Evolutionary conservation across 2,888 invertebrate species (phyloP).

Genomic region (Opisthograptis luteolata): DNA sequence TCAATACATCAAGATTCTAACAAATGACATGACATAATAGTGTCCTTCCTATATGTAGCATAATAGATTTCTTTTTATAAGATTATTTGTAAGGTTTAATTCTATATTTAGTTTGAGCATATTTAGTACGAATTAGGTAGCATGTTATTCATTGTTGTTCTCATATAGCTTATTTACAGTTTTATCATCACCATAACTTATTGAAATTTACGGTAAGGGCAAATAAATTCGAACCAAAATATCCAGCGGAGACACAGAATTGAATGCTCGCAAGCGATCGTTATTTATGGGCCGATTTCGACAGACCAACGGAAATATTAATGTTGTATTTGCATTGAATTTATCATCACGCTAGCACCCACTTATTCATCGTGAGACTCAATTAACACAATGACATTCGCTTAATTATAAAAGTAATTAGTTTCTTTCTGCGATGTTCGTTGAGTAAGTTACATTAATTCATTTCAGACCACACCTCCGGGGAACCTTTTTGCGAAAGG

Average conservation of each 20-base stretch:
- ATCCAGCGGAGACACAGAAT: conserved; percentile 29
- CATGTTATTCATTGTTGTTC: background rate
- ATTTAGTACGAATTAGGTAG: too few relatives aligned
- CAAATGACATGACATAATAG: too few relatives aligned
- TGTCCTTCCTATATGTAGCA: too few relatives aligned
- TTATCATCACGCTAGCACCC: conserved; percentile 67
- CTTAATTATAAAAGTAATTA: conserved; percentile 69
- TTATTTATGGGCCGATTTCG: conserved; percentile 42
- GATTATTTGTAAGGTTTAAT: too few relatives aligned
- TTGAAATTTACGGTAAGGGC: conserved; percentile 1
- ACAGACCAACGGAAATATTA: conserved; percentile 29
- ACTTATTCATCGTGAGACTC: conserved; percentile 60
- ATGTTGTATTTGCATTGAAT: conserved; percentile 63
- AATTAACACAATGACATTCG: conserved; percentile 64
- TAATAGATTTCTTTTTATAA: too few relatives aligned
- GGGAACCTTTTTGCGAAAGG: conserved; percentile 22
- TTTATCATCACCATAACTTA: background rate
- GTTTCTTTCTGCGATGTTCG: conserved; percentile 52
- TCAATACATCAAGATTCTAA: too few relatives aligned
- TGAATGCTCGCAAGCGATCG: conserved; percentile 28
- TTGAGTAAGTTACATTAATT: conserved; percentile 34
- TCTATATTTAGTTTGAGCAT: too few relatives aligned
- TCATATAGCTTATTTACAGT: background rate
- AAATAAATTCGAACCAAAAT: conserved; percentile 16
- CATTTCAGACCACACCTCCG: conserved; percentile 31